Evolutionary conservation across 2,113 vertebrate genomes (phyloP).

Genomic region (Eurystomus gularis): DNA sequence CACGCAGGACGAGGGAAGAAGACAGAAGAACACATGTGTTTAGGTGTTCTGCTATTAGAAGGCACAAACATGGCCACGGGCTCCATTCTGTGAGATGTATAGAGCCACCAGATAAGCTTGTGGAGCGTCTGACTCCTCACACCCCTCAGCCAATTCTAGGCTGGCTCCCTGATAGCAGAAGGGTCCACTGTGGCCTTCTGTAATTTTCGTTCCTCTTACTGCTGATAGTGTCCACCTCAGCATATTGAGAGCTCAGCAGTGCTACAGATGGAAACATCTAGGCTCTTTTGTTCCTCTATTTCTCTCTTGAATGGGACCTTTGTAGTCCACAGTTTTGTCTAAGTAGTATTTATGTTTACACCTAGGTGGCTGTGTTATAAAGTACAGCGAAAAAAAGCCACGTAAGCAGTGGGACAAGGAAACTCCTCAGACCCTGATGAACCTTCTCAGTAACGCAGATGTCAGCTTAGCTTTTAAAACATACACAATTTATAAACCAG

Average conservation of each 20-base stretch:
- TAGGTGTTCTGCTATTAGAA: background rate
- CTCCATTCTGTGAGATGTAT: background rate
- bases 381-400: conserved; percentile 55
- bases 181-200: background rate
- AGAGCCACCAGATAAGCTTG: background rate
- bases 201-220: background rate
- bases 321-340: background rate
- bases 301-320: background rate
- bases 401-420: conserved; percentile 83
- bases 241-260: background rate
- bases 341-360: background rate
- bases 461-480: conserved; percentile 85
- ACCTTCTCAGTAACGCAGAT: conserved; percentile 81
- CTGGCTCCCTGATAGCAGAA: background rate
- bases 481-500: conserved; percentile 82
- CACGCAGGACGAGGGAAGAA: background rate
- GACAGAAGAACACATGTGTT: background rate
- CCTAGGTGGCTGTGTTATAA: conserved; percentile 68
- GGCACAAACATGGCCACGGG: background rate
- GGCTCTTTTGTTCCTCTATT: background rate
- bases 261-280: background rate
- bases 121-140: background rate
- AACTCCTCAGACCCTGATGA: conserved; percentile 79
- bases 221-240: background rate
- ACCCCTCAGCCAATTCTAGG: background rate